Percentiles rank a stretch among this genome's conserved stretches.
Conservation (phyloP, 2,888 invertebrate species). For the Rhabditoides inermis region DNA sequence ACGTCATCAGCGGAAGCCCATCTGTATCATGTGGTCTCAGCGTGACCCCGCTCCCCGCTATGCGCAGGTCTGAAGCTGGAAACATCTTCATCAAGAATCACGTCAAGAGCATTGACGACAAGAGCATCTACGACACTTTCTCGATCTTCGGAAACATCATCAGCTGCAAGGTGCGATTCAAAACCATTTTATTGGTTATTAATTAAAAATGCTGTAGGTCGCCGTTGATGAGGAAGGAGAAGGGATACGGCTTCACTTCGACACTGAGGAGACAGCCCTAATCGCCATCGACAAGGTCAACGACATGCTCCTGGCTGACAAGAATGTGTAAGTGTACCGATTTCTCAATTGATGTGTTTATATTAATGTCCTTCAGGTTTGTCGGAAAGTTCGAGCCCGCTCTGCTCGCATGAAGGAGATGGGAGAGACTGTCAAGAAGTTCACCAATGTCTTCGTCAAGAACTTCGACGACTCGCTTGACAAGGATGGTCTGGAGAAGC, state of each 20-base stretch:
- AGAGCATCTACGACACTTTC: conserved; percentile 98
- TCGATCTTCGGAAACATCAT: conserved; percentile 96
- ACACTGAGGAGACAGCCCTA: conserved; percentile 48
- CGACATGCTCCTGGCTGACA: conserved; percentile 93
- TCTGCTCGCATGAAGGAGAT: conserved; percentile 95
- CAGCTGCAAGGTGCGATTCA: conserved; percentile 75
- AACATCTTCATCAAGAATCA: conserved; percentile 99
- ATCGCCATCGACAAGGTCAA: conserved; percentile 97
- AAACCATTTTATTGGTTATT: too few species aligned
- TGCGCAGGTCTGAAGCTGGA: conserved; percentile 94
- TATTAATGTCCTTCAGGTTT: conserved; percentile 59
- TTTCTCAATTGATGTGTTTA: neutral
- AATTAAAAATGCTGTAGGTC: too few species aligned
- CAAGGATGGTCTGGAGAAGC: conserved; percentile 87
- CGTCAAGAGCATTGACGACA: conserved; percentile 95
- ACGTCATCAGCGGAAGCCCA: conserved; percentile 86
- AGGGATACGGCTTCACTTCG: conserved; percentile 57
- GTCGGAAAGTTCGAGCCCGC: conserved; percentile 96
- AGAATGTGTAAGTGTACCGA: conserved; percentile 67
- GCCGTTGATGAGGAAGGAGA: conserved; percentile 56
- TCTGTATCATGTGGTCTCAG: too few species aligned
- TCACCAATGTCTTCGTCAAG: conserved; percentile 96
- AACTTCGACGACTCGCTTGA: conserved; percentile 91
- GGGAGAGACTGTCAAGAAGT: conserved; percentile 78
- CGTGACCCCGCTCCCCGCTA: conserved; percentile 72